These are phyloP conservation scores for Folsomia manolachei DNA, from an alignment of 2,888 invertebrate genomes.

Conservation along the genomic window DNA sequence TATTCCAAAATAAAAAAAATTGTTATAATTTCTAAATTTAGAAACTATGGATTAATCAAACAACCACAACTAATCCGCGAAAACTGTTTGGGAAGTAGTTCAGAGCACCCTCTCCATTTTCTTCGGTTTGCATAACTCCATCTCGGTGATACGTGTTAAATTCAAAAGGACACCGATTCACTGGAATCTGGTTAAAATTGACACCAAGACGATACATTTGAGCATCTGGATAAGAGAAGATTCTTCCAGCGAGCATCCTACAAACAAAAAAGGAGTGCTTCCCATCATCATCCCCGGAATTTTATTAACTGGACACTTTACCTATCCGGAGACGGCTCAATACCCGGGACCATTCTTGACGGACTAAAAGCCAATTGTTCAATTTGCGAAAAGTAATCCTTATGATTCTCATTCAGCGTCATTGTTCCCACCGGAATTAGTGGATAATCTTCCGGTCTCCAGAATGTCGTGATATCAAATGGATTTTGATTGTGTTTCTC, in stretches of 20 bases:
- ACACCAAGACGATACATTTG: conserved; percentile 87
- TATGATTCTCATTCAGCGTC: conserved; percentile 23
- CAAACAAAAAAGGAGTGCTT: no score
- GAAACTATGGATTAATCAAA: no score
- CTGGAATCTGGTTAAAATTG: conserved; percentile 88
- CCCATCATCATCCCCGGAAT: no score
- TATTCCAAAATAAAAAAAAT: no score
- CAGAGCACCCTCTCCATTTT: conserved; percentile 83
- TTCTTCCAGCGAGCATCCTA: conserved; percentile 29
- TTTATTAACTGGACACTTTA: no score
- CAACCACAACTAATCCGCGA: no score
- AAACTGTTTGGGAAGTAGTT: conserved; percentile 98
- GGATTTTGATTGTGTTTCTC: conserved; percentile 20
- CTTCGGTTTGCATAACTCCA: conserved; percentile 64
- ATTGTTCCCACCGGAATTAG: conserved; percentile 30
- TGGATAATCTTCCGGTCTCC: conserved; percentile 28
- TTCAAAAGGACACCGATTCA: conserved; percentile 78
- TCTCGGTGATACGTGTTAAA: conserved; percentile 74
- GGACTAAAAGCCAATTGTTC: conserved; percentile 30
- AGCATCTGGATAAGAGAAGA: conserved; percentile 72
- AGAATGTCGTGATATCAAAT: conserved; percentile 36
- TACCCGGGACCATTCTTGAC: conserved; percentile 33
- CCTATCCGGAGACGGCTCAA: conserved; percentile 27
- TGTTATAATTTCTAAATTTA: no score
- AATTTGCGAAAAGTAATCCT: conserved; percentile 27